Evolutionary conservation across 2,888 invertebrate species (phyloP), one percentile per base, ranked within the genome.

Genomic region (Mythimna ferrago): DNA sequence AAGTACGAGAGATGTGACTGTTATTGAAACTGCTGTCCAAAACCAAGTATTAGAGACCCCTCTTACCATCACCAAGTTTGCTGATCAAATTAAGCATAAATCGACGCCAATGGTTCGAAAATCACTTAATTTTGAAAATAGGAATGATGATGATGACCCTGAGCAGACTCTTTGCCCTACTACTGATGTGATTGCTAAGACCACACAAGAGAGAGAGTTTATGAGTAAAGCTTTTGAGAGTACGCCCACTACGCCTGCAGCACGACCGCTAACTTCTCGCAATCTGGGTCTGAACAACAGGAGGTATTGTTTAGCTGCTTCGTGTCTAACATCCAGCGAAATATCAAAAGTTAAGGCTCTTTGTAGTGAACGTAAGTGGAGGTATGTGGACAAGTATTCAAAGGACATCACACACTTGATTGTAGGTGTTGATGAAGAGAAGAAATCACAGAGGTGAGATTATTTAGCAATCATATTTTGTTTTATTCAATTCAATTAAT

Each of bases 31-130:
- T 56, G 73, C 60, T 14, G 76, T 79, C 26, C 88, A 83, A 38
- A 91, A 89, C 54, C 66, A 79, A 6, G 84, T 87, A 3, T 73
- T 91, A 14, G 94, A 93, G 64, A 95, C 96, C 4, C 96, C 96
- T 7, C 76, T 92, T 0, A 93, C 90, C 6, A 94, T 96, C 7
- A 90, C 89, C 41, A 95, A 93, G 78, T 96, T 96, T 86, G 91
- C 90, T 2, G 89, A 92, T 77, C 89, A 94, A 56, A 92, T 96
- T 16, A 92, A 89, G 73, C 89, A 94, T 63, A 95, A 94, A 57
- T 96, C 96, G 0, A 96, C 96, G 0, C 96, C 96, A 0, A 81
- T 95, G 4, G 94, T 93, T 2, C 91, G 91, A 66, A 96, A 96
- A 73, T 95, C 95, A 1, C 88, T 96, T 0, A 92, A 93, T 76